Evolutionary conservation across 2,797 vertebrate species (phyloP).

Genomic region (Micromesistius poutassou): DNA sequence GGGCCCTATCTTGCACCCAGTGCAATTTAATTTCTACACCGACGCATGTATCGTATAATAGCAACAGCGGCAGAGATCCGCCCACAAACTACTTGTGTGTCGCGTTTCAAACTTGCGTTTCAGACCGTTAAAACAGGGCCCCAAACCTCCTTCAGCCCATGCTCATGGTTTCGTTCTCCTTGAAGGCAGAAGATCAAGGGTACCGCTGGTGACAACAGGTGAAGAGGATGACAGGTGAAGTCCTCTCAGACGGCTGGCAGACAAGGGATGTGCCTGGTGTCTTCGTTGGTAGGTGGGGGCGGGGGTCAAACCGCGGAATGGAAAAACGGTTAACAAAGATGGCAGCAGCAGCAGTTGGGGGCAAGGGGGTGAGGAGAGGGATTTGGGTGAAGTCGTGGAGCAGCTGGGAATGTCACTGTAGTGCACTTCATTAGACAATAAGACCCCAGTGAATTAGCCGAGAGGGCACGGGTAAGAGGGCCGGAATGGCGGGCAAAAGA

Average conservation of each 20-base stretch:
- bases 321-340: constrained; percentile 34
- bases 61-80: too few species aligned
- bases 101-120: too few species aligned
- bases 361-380: constrained; percentile 9
- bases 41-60: too few species aligned
- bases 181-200: constrained; percentile 7
- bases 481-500: constrained; percentile 44
- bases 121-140: too few species aligned
- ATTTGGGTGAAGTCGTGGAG: constrained; percentile 39
- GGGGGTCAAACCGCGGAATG: constrained; percentile 45
- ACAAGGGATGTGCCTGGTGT: constrained; percentile 34
- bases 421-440: constrained; percentile 56
- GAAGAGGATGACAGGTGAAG: background rate
- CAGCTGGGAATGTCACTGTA: constrained; percentile 29
- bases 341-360: constrained; percentile 24
- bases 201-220: constrained; percentile 8
- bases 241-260: constrained; percentile 20
- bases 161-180: background rate
- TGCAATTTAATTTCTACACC: too few species aligned
- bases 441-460: constrained; percentile 63
- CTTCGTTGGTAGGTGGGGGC: constrained; percentile 9
- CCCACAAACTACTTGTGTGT: too few species aligned
- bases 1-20: too few species aligned
- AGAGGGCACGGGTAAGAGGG: constrained; percentile 24
- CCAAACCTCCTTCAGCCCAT: background rate